Percentiles rank a stretch among this genome's conserved stretches.
These are phyloP conservation scores for Lerista edwardsae DNA, from an alignment of 2,797 vertebrate genomes.

Conservation along the genomic window DNA sequence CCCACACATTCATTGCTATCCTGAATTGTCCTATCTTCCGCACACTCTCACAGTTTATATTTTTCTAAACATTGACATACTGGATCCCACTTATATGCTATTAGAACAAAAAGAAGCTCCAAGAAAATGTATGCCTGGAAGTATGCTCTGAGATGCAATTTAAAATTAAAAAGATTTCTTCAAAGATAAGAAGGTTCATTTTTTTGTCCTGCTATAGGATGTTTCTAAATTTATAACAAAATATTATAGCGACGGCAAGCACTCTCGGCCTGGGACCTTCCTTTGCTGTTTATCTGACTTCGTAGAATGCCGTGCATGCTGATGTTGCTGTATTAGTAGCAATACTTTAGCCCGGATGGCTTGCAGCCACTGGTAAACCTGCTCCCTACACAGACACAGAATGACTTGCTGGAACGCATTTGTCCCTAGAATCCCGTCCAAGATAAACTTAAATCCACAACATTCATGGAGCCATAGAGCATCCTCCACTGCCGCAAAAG, in stretches of 20 bases:
- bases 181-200: too few relatives aligned
- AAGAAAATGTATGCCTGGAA: too few relatives aligned
- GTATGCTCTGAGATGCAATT: too few relatives aligned
- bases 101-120: too few relatives aligned
- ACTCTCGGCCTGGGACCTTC: background rate
- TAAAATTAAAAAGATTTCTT: too few relatives aligned
- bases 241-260: background rate
- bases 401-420: background rate
- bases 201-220: too few relatives aligned
- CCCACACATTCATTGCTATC: too few relatives aligned
- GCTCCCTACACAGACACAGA: background rate
- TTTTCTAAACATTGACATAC: too few relatives aligned
- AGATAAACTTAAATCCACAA: background rate
- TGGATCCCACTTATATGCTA: too few relatives aligned
- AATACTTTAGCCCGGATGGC: background rate
- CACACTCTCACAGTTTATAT: too few relatives aligned
- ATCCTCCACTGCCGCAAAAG: background rate
- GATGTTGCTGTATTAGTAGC: background rate
- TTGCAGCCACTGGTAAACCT: background rate
- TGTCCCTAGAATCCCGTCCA: background rate
- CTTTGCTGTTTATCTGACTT: background rate
- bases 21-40: too few relatives aligned
- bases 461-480: constrained; percentile 6
- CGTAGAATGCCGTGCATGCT: background rate
- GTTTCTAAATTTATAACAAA: background rate